Evolutionary conservation across 2,113 vertebrate genomes (phyloP).

Genomic region (Siniperca chuatsi): DNA sequence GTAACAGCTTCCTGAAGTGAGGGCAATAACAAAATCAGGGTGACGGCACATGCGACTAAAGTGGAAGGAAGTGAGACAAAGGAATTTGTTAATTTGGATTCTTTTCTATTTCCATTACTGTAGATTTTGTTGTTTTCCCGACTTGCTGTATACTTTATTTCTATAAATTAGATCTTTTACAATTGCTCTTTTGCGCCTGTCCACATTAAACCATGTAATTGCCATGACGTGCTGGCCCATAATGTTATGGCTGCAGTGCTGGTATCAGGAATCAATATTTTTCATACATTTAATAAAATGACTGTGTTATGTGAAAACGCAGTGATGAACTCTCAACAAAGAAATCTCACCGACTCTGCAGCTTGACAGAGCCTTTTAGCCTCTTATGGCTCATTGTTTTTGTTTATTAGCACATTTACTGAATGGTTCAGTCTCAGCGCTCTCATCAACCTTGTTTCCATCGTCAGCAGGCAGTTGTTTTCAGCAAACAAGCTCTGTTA

Average conservation of each 20-base stretch:
- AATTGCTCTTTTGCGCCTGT: neutral
- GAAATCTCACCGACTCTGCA: neutral
- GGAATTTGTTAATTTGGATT: neutral
- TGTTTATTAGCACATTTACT: neutral
- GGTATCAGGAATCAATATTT: neutral
- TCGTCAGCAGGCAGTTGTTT: neutral
- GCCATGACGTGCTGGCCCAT: neutral
- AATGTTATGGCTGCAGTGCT: neutral
- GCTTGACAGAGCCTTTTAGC: neutral
- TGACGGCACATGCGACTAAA: slow-evolving; percentile 22
- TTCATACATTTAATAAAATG: neutral
- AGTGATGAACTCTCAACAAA: neutral
- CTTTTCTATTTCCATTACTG: neutral
- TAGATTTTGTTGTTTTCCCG: neutral
- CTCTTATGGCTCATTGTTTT: neutral
- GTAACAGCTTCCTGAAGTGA: slow-evolving; percentile 20
- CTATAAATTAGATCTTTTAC: neutral
- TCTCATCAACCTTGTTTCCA: neutral
- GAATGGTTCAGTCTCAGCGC: neutral
- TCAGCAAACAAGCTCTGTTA: neutral
- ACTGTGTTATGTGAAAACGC: neutral
- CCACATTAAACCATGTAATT: neutral
- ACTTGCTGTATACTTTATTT: neutral
- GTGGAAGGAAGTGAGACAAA: neutral
- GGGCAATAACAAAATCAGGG: neutral